phyloP scores from a whole-genome alignment of 2,113 vertebrate genomes.

The Propithecus coquereli region DNA sequence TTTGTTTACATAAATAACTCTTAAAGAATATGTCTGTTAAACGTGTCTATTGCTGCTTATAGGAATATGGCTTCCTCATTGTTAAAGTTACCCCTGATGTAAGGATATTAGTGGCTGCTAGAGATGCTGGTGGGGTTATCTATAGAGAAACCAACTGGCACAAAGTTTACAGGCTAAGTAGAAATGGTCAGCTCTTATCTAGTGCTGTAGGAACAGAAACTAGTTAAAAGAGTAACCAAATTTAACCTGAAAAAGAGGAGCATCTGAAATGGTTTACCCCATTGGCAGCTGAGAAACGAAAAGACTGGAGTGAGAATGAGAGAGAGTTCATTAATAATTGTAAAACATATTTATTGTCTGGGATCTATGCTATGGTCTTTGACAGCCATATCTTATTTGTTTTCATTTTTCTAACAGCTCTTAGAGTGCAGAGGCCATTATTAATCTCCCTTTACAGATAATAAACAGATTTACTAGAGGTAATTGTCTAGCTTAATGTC shows the following conservation, averaged over 20 bases:
- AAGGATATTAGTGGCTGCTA: not conserved
- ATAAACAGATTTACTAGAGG: not conserved
- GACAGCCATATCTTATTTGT: not conserved
- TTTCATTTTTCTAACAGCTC: not conserved
- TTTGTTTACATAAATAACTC: not conserved
- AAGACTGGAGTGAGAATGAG: not conserved
- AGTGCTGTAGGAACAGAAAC: not conserved
- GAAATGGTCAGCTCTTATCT: not conserved
- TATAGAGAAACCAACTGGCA: not conserved
- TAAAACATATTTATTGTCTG: not conserved
- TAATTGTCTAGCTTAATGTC: not conserved
- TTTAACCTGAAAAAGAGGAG: not conserved
- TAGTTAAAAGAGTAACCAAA: not conserved
- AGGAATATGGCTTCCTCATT: not conserved
- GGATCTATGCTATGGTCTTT: not conserved
- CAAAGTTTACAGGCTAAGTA: not conserved
- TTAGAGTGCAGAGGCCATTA: not conserved
- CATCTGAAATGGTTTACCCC: not conserved
- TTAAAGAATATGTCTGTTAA: not conserved
- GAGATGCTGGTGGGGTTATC: not conserved
- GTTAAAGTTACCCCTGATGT: not conserved
- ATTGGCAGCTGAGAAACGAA: not conserved
- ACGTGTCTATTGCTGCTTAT: not conserved
- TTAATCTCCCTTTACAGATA: not conserved
- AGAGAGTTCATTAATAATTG: not conserved